Percentiles rank a stretch among this genome's conserved stretches.
Conservation (phyloP, 2,888 invertebrate genomes). For the Limenitis camilla region DNA sequence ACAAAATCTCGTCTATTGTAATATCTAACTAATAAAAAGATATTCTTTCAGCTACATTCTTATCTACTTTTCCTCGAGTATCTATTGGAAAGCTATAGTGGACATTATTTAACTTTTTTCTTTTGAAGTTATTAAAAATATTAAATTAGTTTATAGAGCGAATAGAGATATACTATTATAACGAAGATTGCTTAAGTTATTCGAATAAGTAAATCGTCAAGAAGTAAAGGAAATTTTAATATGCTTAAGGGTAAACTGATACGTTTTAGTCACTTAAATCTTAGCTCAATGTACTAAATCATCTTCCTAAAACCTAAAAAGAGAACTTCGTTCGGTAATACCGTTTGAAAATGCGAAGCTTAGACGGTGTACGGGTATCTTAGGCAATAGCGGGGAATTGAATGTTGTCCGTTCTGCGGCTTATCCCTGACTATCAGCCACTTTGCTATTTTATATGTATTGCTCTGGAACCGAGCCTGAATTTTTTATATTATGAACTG, state of each 20-base stretch:
- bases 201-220: no score
- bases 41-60: no score
- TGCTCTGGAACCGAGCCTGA: constrained; percentile 9
- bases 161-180: no score
- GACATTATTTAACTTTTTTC: no score
- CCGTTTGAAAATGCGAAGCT: constrained; percentile 40
- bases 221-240: no score
- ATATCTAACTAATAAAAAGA: constrained; percentile 30
- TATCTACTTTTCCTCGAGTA: no score
- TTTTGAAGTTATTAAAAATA: no score
- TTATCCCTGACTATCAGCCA: constrained; percentile 57
- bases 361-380: constrained; percentile 40
- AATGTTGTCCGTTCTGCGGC: constrained; percentile 55
- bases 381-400: constrained; percentile 56
- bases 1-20: constrained; percentile 52
- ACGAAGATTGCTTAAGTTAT: no score
- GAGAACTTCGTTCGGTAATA: neutral
- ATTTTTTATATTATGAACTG: constrained; percentile 6
- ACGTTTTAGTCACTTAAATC: no score
- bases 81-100: no score
- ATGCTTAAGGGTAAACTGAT: no score
- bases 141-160: no score
- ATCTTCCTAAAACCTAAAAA: neutral
- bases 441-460: constrained; percentile 32
- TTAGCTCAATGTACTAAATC: neutral